Conservation (phyloP, 2,113 vertebrate species). For the Sinocyclocheilus grahami region DNA sequence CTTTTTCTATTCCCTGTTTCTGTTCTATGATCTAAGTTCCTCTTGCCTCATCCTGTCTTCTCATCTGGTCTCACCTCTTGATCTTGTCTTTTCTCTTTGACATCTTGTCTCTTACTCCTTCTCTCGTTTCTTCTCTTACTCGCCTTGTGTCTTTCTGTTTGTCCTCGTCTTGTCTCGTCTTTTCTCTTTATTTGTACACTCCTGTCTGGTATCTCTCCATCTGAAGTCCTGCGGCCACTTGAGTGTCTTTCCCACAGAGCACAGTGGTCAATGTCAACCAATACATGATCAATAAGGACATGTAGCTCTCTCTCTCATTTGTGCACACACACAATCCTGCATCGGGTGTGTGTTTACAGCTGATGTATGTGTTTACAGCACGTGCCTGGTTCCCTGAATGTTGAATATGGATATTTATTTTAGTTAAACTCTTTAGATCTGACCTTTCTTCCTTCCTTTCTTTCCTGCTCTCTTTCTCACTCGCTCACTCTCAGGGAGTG, state of each 20-base stretch:
- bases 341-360: neutral
- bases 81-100: neutral
- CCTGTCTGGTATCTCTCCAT: slow-evolving; percentile 12
- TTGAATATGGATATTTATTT: slow-evolving; percentile 16
- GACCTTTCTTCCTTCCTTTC: slow-evolving; percentile 6
- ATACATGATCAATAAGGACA: slow-evolving; percentile 42
- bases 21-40: too few species aligned
- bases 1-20: too few species aligned
- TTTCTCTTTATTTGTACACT: slow-evolving; percentile 19
- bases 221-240: neutral
- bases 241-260: slow-evolving; percentile 34
- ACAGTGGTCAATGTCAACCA: slow-evolving; percentile 40
- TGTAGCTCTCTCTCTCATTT: slow-evolving; percentile 2
- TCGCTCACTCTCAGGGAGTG: slow-evolving; percentile 30
- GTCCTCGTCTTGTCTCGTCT: neutral
- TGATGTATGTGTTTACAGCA: slow-evolving; percentile 6
- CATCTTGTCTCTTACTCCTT: neutral
- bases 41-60: too few species aligned
- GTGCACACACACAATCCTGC: neutral
- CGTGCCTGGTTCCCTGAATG: neutral
- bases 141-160: neutral
- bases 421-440: slow-evolving; percentile 24
- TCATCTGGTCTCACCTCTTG: neutral
- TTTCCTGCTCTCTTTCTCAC: slow-evolving; percentile 11
- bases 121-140: neutral